phyloP scores from a whole-genome alignment of 1,140 invertebrate genomes.

The Acromyrmex echinatior region DNA sequence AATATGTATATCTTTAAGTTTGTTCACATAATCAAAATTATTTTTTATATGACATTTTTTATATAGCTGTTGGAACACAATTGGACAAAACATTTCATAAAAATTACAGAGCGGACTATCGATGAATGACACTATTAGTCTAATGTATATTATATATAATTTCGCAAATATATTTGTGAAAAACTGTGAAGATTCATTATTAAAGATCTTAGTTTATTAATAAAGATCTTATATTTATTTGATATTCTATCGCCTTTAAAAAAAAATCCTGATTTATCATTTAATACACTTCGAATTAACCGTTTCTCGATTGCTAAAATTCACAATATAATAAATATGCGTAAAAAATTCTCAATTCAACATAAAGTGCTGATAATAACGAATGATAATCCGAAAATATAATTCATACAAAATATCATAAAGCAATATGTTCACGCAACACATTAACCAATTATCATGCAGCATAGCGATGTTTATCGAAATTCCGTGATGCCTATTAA shows the following conservation, averaged over 20 bases:
- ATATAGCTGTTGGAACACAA: no score
- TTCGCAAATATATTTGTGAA: background rate
- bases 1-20: no score
- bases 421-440: background rate
- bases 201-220: no score
- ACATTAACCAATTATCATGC: constrained; percentile 40
- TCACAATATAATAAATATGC: background rate
- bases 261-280: background rate
- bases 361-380: background rate
- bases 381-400: background rate
- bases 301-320: background rate
- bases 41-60: no score
- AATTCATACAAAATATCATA: background rate
- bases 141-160: background rate
- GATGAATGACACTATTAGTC: no score
- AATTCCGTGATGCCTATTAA: constrained; percentile 47
- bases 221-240: background rate
- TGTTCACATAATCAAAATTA: no score
- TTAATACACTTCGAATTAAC: background rate
- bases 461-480: constrained; percentile 44
- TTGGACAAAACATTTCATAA: no score
- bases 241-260: background rate
- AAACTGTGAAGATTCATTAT: background rate
- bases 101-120: no score
- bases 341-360: background rate